Percentiles rank a stretch among this genome's conserved stretches.
These are phyloP conservation scores for Megamerina dolium DNA, from an alignment of 2,888 invertebrate genomes.

Conservation along the genomic window DNA sequence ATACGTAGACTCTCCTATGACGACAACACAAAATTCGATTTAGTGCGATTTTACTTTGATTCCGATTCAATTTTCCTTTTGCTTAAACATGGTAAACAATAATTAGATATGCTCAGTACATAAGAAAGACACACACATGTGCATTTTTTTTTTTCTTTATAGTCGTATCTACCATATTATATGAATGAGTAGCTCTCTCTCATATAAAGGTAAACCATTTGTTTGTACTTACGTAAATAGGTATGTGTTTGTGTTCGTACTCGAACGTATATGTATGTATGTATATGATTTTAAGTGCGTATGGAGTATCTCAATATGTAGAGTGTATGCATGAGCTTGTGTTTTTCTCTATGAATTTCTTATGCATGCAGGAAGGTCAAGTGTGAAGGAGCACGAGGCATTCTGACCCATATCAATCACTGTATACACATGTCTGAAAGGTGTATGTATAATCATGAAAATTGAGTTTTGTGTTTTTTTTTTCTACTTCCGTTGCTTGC, in stretches of 20 bases:
- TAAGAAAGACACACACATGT: too few species aligned
- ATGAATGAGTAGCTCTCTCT: neutral
- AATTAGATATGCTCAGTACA: conserved; percentile 29
- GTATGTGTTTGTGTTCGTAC: neutral
- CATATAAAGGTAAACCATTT: neutral
- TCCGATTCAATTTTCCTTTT: conserved; percentile 38
- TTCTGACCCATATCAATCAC: neutral
- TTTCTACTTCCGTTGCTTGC: neutral
- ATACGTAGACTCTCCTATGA: too few species aligned
- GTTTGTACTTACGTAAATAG: neutral
- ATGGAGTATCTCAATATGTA: too few species aligned
- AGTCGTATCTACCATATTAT: neutral
- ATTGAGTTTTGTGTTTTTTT: neutral
- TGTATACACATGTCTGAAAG: neutral
- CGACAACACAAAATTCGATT: conserved; percentile 38
- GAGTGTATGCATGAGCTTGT: too few species aligned
- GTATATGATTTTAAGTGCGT: neutral
- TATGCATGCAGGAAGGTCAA: too few species aligned
- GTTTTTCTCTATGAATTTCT: too few species aligned
- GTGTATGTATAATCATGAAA: neutral
- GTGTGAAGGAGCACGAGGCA: neutral
- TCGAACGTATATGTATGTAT: neutral
- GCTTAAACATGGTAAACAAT: conserved; percentile 39
- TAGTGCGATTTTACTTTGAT: conserved; percentile 32
- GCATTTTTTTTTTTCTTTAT: neutral